Evolutionary conservation across 2,888 invertebrate species (phyloP).

Genomic region (Octodonta nipae): DNA sequence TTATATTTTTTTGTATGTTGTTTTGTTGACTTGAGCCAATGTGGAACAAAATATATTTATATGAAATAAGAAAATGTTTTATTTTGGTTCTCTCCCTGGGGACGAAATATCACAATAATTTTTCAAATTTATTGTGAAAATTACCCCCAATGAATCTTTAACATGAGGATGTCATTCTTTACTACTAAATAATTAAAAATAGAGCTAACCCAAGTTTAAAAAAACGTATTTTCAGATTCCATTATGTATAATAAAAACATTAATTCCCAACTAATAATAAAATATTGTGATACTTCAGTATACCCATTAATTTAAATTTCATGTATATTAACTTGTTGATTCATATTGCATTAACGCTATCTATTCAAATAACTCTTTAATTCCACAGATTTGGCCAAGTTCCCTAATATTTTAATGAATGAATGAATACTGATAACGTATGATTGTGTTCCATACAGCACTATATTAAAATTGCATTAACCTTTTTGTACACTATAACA

Average conservation of each 20-base stretch:
- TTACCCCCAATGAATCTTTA: too few species aligned
- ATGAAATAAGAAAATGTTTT: conserved; percentile 26
- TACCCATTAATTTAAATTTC: too few species aligned
- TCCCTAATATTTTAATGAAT: conserved; percentile 28
- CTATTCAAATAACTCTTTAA: conserved; percentile 28
- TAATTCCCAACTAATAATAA: too few species aligned
- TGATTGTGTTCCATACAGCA: conserved; percentile 29
- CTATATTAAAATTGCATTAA: conserved; percentile 28
- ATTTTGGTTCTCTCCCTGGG: conserved; percentile 12
- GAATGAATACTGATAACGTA: conserved; percentile 21
- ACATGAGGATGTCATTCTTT: too few species aligned
- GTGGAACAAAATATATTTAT: conserved; percentile 39
- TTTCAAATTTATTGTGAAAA: too few species aligned
- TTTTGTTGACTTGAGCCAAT: conserved; percentile 39
- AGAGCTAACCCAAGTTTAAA: too few species aligned
- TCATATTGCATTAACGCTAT: conserved; percentile 22
- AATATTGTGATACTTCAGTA: too few species aligned
- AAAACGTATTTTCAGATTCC: too few species aligned
- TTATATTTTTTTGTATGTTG: conserved; percentile 37
- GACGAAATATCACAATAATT: conserved; percentile 4
- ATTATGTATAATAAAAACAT: too few species aligned
- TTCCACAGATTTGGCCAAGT: conserved; percentile 38
- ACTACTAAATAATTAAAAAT: too few species aligned
- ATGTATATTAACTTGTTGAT: too few species aligned
- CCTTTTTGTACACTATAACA: conserved; percentile 20